Conservation (phyloP, 2,797 vertebrate genomes). For the Florisuga fusca region DNA sequence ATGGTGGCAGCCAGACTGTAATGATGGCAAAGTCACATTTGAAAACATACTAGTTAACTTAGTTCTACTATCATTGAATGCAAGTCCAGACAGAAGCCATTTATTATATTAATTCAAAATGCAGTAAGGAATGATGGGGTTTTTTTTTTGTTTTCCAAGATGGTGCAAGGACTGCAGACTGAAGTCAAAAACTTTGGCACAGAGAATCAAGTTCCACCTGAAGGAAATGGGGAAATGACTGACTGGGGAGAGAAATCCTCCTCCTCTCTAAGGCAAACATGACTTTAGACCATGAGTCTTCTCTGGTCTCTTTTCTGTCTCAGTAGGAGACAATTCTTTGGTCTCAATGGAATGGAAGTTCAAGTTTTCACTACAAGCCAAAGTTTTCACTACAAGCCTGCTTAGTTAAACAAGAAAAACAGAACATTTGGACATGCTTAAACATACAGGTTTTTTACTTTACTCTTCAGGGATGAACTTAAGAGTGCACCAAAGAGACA, state of each 20-base stretch:
- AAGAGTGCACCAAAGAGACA: not conserved
- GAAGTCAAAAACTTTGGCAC: not conserved
- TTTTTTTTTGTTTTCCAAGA: not conserved
- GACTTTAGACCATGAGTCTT: fast-evolving
- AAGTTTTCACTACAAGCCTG: not conserved
- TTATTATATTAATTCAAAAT: not conserved
- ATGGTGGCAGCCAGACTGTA: fast-evolving
- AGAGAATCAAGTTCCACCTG: not conserved
- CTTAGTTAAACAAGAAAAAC: not conserved
- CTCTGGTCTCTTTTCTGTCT: not conserved
- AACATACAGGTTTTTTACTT: not conserved
- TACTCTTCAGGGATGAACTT: not conserved
- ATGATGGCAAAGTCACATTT: not conserved
- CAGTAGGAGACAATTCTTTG: not conserved
- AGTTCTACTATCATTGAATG: fast-evolving
- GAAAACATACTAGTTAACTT: not conserved
- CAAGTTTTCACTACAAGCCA: not conserved
- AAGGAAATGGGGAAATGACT: not conserved
- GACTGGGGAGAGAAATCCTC: not conserved
- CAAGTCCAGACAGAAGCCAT: not conserved
- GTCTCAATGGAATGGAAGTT: not conserved
- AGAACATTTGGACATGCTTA: not conserved
- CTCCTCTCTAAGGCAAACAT: not conserved
- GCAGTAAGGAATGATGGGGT: not conserved
- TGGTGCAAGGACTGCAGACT: not conserved